Base-by-base conservation (phyloP, 2,888 invertebrate species). In the Therioaphis trifolii region DNA sequence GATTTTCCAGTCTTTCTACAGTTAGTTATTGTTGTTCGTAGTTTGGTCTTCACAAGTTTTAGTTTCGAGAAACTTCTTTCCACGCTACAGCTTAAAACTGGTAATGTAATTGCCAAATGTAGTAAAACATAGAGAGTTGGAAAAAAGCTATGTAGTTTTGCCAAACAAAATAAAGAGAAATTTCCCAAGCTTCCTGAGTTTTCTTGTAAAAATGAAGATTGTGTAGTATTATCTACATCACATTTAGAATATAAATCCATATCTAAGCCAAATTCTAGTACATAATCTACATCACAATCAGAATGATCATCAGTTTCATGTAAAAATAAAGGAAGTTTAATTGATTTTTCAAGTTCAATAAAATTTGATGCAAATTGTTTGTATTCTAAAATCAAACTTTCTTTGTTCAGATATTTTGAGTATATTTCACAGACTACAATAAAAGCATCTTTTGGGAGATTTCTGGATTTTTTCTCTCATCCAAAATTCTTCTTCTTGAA, bases 1-100 rank as follows among this genome's bases (percentile, higher is more conserved):
- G 43, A 43, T 43, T 43, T 43, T 43, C 43, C 49, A 74, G 27
- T 46, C 72, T 40, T 27, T 72, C 72, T 29, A n/a, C n/a, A n/a
- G n/a, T 72, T 49, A 27, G 72, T 72, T 52, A 72, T 72, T 21
- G 72, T 72, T 29, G 74, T 74, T 49, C 74, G 74, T 52, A 74
- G 27, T 46, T 43, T 18, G 52, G 46, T 74, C 29, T 49, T 74
- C 29, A 74, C 52, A 49, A 74, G 52, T 49, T 74, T 74, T 52
- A n/a, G n/a, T n/a, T n/a, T n/a, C n/a, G n/a, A n/a, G n/a, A n/a
- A n/a, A n/a, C n/a, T n/a, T n/a, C n/a, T 46, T 74, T 74, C 74
- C 29, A 35, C 52, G 52, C 27, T 52, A 52, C 49, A 46, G 46
- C 49, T 49, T 43, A 52, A 49, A 49, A 74, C 55, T 14, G 74